phyloP scores from a whole-genome alignment of 2,888 invertebrate species.

The Piscicola geometra region DNA sequence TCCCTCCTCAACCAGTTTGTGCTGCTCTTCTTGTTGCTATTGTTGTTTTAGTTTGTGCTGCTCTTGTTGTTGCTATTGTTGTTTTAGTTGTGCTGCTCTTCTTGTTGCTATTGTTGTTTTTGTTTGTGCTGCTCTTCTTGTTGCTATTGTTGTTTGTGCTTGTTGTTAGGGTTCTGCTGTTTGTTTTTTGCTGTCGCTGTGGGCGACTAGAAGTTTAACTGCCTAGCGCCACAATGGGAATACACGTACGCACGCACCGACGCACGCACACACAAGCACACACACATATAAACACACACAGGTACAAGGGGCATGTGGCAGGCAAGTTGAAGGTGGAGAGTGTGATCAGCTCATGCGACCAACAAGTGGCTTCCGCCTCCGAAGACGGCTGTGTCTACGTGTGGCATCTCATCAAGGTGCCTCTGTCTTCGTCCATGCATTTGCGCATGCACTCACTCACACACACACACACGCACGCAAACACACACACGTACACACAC shows the following conservation, averaged over 20 bases:
- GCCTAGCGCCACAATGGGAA: no score
- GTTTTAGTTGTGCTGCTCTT: neutral
- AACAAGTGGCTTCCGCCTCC: slow-evolving; percentile 81
- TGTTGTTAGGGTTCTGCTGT: neutral
- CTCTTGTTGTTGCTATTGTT: neutral
- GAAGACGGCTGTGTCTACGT: slow-evolving; percentile 76
- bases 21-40: slow-evolving; percentile 34
- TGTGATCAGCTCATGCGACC: slow-evolving; percentile 76
- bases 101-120: slow-evolving; percentile 53
- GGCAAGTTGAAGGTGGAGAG: slow-evolving; percentile 82
- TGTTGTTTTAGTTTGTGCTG: neutral
- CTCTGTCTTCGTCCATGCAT: no score
- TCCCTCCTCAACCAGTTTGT: slow-evolving; percentile 55
- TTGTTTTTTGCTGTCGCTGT: neutral
- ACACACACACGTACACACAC: no score
- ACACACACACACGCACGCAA: no score
- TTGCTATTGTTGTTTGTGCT: neutral
- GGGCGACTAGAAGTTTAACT: no score
- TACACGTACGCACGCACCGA: neutral
- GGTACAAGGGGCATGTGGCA: slow-evolving; percentile 75
- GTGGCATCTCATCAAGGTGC: slow-evolving; percentile 80
- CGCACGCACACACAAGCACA: no score
- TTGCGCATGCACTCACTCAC: no score
- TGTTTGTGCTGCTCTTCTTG: neutral
- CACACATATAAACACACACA: slow-evolving; percentile 12